Conservation (phyloP, 2,113 vertebrate genomes). For the Gobius niger region DNA sequence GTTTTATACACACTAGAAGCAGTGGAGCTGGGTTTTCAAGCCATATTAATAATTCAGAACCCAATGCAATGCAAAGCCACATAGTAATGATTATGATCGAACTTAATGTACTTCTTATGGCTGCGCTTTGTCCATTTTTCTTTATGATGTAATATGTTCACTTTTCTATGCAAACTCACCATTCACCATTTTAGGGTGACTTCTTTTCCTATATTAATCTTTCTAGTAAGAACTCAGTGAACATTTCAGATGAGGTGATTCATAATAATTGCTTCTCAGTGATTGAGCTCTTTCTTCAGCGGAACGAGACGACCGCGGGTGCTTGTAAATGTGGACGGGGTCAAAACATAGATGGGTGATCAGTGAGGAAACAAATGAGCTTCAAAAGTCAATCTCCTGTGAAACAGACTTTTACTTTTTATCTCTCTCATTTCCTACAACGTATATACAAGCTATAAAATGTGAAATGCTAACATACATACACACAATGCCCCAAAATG, state of each 20-base stretch:
- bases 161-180: neutral
- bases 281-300: neutral
- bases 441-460: no score
- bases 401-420: no score
- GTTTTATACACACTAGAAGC: conserved; percentile 27
- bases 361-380: conserved; percentile 39
- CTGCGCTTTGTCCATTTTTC: conserved; percentile 26
- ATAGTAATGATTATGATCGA: conserved; percentile 30
- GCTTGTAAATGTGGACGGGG: neutral
- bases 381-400: neutral
- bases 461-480: no score
- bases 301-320: neutral
- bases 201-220: neutral
- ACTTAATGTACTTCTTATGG: conserved; percentile 25
- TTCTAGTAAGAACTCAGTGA: neutral
- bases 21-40: conserved; percentile 37
- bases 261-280: neutral
- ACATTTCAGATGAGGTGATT: neutral
- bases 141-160: neutral
- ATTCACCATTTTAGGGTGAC: neutral
- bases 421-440: no score
- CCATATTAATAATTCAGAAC: conserved; percentile 52
- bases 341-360: conserved; percentile 5
- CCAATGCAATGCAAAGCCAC: conserved; percentile 33
- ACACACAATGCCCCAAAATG: no score